phyloP scores from a whole-genome alignment of 2,888 invertebrate genomes.

The Leucoptera coffeella region DNA sequence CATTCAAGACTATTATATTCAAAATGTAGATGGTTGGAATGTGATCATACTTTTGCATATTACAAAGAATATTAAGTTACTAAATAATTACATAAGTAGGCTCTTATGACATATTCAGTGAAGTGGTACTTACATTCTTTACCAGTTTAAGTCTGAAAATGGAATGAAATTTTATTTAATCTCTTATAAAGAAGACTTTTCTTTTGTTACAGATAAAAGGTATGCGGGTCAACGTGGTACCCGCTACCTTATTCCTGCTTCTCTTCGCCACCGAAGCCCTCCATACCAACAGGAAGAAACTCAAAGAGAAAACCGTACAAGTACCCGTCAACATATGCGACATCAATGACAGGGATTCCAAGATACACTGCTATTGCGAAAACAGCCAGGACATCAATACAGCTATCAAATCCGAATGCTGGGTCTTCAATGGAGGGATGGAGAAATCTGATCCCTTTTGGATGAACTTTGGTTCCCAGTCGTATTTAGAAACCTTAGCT shows the following conservation, averaged over 20 bases:
- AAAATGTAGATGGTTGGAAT: no score
- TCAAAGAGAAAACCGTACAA: conserved; percentile 27
- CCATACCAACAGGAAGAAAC: conserved; percentile 36
- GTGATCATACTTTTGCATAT: no score
- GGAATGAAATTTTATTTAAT: no score
- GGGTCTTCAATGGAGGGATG: conserved; percentile 65
- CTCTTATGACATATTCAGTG: no score
- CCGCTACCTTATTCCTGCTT: conserved; percentile 47
- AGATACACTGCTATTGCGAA: conserved; percentile 64
- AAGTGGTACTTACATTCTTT: no score
- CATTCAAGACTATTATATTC: no score
- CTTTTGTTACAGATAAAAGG: conserved; percentile 41
- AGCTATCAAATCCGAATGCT: conserved; percentile 69
- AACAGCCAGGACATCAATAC: conserved; percentile 44
- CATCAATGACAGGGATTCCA: conserved; percentile 45
- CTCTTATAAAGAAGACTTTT: no score
- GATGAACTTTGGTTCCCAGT: conserved; percentile 67
- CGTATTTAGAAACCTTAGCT: conserved; percentile 60
- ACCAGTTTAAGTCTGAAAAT: no score
- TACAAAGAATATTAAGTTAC: no score
- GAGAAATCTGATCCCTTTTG: conserved; percentile 63
- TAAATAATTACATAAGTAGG: no score
- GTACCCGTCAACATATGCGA: conserved; percentile 48
- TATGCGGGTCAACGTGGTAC: conserved; percentile 44
- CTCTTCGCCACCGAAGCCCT: conserved; percentile 41